Percentiles rank a stretch among this genome's conserved stretches.
Conservation (phyloP, 2,888 invertebrate genomes). For the Cinara cedri region DNA sequence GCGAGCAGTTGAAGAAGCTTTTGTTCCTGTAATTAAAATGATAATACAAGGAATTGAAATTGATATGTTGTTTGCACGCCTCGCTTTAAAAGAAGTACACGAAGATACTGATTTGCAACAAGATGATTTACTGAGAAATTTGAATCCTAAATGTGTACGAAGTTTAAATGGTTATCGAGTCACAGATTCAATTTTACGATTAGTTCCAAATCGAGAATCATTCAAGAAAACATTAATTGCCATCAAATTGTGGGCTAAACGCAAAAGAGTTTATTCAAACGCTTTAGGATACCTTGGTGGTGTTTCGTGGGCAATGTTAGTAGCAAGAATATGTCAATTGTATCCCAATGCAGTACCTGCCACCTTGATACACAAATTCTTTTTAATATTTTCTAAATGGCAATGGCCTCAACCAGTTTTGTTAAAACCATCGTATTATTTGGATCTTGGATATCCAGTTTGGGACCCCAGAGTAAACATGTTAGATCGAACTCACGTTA, state of each 20-base stretch:
- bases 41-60: slow-evolving; percentile 98
- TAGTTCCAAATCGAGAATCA: slow-evolving; percentile 93
- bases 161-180: slow-evolving; percentile 98
- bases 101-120: slow-evolving; percentile 86
- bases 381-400: slow-evolving; percentile 97
- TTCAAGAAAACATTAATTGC: slow-evolving; percentile 91
- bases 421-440: slow-evolving; percentile 78
- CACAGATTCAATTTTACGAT: slow-evolving; percentile 94
- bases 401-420: slow-evolving; percentile 99
- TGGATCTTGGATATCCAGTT: slow-evolving; percentile 87
- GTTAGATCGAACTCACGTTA: slow-evolving; percentile 90
- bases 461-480: slow-evolving; percentile 97
- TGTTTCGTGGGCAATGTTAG: slow-evolving; percentile 99
- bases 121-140: slow-evolving; percentile 87
- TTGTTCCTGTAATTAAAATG: slow-evolving; percentile 99
- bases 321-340: slow-evolving; percentile 95
- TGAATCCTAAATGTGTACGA: slow-evolving; percentile 94
- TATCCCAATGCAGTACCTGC: slow-evolving; percentile 97
- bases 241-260: slow-evolving; percentile 98
- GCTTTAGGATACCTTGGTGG: slow-evolving; percentile 96
- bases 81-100: slow-evolving; percentile 94
- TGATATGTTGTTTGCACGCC: slow-evolving; percentile 94
- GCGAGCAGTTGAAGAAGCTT: slow-evolving; percentile 95
- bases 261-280: slow-evolving; percentile 99
- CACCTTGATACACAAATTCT: slow-evolving; percentile 96